Base-by-base conservation (phyloP, 64 coral and sea anemone genomes). In the Porites lutea region DNA sequence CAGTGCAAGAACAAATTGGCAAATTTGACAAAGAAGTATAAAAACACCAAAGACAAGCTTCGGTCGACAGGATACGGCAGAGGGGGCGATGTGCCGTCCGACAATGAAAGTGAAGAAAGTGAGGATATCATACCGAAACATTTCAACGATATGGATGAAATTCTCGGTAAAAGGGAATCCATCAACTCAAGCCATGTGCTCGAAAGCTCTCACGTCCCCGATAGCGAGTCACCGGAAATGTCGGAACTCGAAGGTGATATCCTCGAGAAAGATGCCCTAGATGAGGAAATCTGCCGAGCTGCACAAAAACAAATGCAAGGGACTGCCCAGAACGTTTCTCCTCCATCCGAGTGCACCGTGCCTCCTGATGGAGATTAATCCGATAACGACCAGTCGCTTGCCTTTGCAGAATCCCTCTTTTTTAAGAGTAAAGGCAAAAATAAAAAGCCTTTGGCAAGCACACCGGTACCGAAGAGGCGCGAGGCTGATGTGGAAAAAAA, bases 341-440 rank as follows among this genome's bases (percentile, higher is more conserved):
- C 87, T 89, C 77, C 74, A 65, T 66, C 72, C 78, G 72, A 89
- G 74, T 22, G 44, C 58, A 50, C 27, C 27, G 55, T 54, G 77
- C 59, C 88, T 90, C 50, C 63, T 90, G 88, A 43, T 58, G 77
- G 75, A 80, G 88, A 80, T 75, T 43, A 75, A 75, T 75, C 72
- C 63, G 69, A 77, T 78, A 77, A 89, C 65, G 21, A 89, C 48
- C 78, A 75, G 67, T 79, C 59, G 54, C 53, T 88, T 72, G 71
- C 86, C 71, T 55, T 50, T 72, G 71, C 53, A 55, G 52, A 88
- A 88, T 72, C 69, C 74, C 61, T 75, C 54, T 76, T 88, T 88
- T 75, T 88, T 88, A 76, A 88, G 74, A 77, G 63, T 60, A 88
- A 89, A 61, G 71, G 74, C 71, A 88, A 90, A 90, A 69, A 78